Conservation (phyloP, 2,888 invertebrate genomes). For the Arge pagana region DNA sequence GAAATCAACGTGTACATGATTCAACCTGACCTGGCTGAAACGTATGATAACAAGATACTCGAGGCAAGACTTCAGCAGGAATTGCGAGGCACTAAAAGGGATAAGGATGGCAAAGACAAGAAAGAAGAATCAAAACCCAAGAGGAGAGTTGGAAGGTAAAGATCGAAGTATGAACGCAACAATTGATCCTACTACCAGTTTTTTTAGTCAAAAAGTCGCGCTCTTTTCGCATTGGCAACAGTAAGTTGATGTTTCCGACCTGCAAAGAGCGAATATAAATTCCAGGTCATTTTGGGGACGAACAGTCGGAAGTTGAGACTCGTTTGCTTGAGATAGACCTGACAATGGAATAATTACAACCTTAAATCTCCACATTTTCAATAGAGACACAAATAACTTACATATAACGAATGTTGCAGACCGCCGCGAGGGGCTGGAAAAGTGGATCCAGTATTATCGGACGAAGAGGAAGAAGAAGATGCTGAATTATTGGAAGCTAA, state of each 20-base stretch:
- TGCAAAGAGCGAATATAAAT: slow-evolving; percentile 53
- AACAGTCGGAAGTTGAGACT: slow-evolving; percentile 35
- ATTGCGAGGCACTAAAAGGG: slow-evolving; percentile 43
- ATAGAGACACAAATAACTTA: slow-evolving; percentile 9
- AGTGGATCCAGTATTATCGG: slow-evolving; percentile 43
- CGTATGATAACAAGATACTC: slow-evolving; percentile 51
- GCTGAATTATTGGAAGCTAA: slow-evolving; percentile 60
- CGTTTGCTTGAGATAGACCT: slow-evolving; percentile 51
- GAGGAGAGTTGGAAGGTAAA: slow-evolving; percentile 53
- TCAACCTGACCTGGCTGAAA: slow-evolving; percentile 52
- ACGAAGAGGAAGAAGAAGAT: slow-evolving; percentile 57
- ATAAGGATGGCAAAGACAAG: slow-evolving; percentile 45
- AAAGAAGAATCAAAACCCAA: slow-evolving; percentile 52
- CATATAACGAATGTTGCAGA: slow-evolving; percentile 31
- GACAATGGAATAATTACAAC: slow-evolving; percentile 34
- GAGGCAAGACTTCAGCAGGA: slow-evolving; percentile 49
- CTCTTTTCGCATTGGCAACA: slow-evolving; percentile 52
- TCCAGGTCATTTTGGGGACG: slow-evolving; percentile 43
- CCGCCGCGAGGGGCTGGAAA: slow-evolving; percentile 49
- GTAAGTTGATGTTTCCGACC: slow-evolving; percentile 45
- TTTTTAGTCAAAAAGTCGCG: slow-evolving; percentile 26
- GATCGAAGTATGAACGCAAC: neutral
- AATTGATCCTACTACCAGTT: neutral
- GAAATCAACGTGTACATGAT: slow-evolving; percentile 54
- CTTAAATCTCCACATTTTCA: slow-evolving; percentile 9